Evolutionary conservation across 2,113 vertebrate species (phyloP).

Genomic region (Cathartes aura): DNA sequence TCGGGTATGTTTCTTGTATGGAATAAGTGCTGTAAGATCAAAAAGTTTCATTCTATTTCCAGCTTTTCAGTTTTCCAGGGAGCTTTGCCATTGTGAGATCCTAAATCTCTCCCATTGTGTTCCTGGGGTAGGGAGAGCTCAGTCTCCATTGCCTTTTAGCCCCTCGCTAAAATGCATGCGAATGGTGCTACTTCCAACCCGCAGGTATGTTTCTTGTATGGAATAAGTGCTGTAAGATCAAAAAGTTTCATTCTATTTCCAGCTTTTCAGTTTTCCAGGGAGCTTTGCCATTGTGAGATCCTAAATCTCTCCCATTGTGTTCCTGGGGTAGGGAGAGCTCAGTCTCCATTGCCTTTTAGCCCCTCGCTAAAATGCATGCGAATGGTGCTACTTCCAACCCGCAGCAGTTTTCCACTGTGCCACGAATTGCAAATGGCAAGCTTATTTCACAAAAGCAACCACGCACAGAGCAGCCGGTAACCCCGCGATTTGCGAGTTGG

Average conservation of each 20-base stretch:
- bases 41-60: not conserved
- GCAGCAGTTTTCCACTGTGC: not conserved
- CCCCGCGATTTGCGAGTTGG: fast-evolving
- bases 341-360: not conserved
- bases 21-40: not conserved
- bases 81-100: not conserved
- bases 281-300: not conserved
- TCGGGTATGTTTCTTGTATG: not conserved
- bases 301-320: not conserved
- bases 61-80: not conserved
- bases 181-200: not conserved
- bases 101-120: not conserved
- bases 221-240: not conserved
- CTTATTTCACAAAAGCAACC: not conserved
- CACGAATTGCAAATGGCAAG: not conserved
- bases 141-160: not conserved
- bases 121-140: not conserved
- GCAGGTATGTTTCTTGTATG: not conserved
- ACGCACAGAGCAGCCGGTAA: not conserved
- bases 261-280: not conserved
- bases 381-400: not conserved
- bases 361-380: not conserved
- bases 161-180: not conserved
- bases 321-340: not conserved
- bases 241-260: not conserved